Percentiles rank a stretch among this genome's conserved stretches.
Evolutionary conservation across 2,888 invertebrate genomes (phyloP).

Genomic region (Cyrtodaria siliqua): DNA sequence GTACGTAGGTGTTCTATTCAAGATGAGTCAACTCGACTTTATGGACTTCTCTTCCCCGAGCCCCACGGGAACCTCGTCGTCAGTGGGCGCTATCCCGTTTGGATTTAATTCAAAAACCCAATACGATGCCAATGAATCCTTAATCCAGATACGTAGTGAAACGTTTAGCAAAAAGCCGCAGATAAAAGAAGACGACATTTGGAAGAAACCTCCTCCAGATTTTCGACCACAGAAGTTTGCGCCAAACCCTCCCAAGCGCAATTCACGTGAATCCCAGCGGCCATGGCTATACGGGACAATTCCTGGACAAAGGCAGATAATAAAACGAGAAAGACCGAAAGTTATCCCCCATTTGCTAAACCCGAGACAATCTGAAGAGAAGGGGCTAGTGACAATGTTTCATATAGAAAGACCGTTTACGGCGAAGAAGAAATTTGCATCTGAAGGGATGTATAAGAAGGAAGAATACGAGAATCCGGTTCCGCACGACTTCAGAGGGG

Average conservation of each 20-base stretch:
- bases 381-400: slow-evolving; percentile 72
- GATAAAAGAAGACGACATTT: slow-evolving; percentile 76
- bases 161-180: slow-evolving; percentile 64
- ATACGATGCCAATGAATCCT: slow-evolving; percentile 78
- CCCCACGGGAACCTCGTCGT: slow-evolving; percentile 65
- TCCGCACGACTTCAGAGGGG: slow-evolving; percentile 83
- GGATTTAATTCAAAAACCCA: slow-evolving; percentile 81
- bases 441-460: slow-evolving; percentile 74
- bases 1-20: neutral
- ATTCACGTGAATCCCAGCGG: slow-evolving; percentile 80
- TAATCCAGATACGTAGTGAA: slow-evolving; percentile 78
- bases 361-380: slow-evolving; percentile 45
- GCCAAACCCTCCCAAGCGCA: slow-evolving; percentile 83
- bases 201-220: slow-evolving; percentile 83
- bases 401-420: slow-evolving; percentile 79
- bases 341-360: slow-evolving; percentile 67
- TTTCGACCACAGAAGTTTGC: slow-evolving; percentile 81
- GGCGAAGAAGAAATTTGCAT: slow-evolving; percentile 79
- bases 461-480: slow-evolving; percentile 76
- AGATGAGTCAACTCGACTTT: slow-evolving; percentile 67
- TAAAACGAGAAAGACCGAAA: slow-evolving; percentile 61
- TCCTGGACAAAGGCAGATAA: slow-evolving; percentile 74
- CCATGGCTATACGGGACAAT: slow-evolving; percentile 83
- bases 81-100: slow-evolving; percentile 74
- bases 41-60: slow-evolving; percentile 59